Conservation (phyloP, 1,140 invertebrate species). For the Augochlora pura region DNA sequence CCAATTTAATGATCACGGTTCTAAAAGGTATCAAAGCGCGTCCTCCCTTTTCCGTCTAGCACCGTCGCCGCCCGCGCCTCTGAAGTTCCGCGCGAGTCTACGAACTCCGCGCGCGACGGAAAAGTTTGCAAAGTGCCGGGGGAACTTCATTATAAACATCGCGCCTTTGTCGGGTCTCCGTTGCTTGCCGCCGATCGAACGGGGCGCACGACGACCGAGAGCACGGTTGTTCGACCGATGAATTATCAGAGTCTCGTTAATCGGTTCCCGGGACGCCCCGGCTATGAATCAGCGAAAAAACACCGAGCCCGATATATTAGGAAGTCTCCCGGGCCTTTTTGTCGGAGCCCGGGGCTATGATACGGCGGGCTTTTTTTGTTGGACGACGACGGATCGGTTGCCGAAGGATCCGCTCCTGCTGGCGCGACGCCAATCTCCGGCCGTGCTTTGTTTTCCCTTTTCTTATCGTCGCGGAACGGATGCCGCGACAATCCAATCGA, state of each 20-base stretch:
- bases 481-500: constrained; percentile 38
- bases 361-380: constrained; percentile 19
- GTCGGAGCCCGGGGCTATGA: constrained; percentile 29
- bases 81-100: not conserved
- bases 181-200: not conserved
- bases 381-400: not conserved
- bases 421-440: constrained; percentile 39
- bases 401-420: constrained; percentile 16
- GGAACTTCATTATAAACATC: constrained; percentile 34
- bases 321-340: constrained; percentile 15
- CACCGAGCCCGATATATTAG: constrained; percentile 20
- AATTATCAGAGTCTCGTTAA: constrained; percentile 16
- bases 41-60: not conserved
- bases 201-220: not conserved
- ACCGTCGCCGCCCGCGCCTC: not conserved
- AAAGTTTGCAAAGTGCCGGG: constrained; percentile 2
- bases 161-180: constrained; percentile 10
- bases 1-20: constrained; percentile 38
- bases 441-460: constrained; percentile 29
- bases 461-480: constrained; percentile 15
- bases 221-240: not conserved
- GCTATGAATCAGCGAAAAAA: constrained; percentile 24
- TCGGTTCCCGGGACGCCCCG: not conserved
- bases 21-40: constrained; percentile 21
- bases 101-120: not conserved